Conservation (phyloP, 1,140 invertebrate species). For the Heliothis subflexa region DNA sequence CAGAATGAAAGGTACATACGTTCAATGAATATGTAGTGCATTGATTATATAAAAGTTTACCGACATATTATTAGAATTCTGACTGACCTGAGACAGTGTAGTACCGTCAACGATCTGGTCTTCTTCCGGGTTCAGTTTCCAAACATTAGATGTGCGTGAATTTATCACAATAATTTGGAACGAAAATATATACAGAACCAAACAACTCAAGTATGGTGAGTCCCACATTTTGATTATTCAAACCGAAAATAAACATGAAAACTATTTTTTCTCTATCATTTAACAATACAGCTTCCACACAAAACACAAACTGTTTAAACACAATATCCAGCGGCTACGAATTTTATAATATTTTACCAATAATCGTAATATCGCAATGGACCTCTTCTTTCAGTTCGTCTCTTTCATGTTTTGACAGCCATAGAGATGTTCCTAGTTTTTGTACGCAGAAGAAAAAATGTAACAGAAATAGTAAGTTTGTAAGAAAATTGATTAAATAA, state of each 20-base stretch:
- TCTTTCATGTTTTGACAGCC: conserved; percentile 69
- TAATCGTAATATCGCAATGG: conserved; percentile 65
- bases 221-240: conserved; percentile 80
- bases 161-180: conserved; percentile 90
- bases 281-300: conserved; percentile 52
- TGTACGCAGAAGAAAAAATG: not conserved
- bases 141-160: conserved; percentile 90
- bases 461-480: not conserved
- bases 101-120: conserved; percentile 89
- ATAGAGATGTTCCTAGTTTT: conserved; percentile 22
- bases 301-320: conserved; percentile 56
- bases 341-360: conserved; percentile 55
- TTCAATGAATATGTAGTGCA: conserved; percentile 51
- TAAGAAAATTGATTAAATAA: not conserved
- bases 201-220: conserved; percentile 85
- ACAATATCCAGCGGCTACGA: conserved; percentile 63
- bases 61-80: conserved; percentile 54
- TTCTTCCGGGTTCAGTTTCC: conserved; percentile 90
- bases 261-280: conserved; percentile 53
- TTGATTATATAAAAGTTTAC: conserved; percentile 74
- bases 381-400: conserved; percentile 49
- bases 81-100: conserved; percentile 84
- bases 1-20: conserved; percentile 54
- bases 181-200: conserved; percentile 86
- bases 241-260: conserved; percentile 74